A percentile compares a stretch with the other conserved stretches of the same genome.
Evolutionary conservation across 1,140 invertebrate genomes (phyloP).

Genomic region (Vanessa atalanta): DNA sequence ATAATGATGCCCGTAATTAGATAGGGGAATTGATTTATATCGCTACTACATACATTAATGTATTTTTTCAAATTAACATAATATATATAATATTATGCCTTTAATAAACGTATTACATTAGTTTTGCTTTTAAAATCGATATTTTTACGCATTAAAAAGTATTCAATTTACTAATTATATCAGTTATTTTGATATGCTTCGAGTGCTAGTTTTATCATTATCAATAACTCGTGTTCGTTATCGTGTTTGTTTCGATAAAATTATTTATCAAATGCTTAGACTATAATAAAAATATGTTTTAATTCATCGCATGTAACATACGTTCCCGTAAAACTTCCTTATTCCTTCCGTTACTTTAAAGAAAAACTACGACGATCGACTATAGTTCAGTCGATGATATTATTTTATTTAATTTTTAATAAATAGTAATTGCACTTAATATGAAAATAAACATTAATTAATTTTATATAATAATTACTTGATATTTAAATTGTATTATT

Average conservation of each 20-base stretch:
- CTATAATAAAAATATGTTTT: constrained; percentile 3
- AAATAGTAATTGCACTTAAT: too few relatives aligned
- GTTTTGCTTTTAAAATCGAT: too few relatives aligned
- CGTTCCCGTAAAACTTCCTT: not conserved
- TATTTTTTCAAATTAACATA: not conserved
- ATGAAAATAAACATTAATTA: too few relatives aligned
- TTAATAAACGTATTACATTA: too few relatives aligned
- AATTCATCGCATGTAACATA: not conserved
- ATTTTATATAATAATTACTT: not conserved
- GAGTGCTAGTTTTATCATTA: not conserved
- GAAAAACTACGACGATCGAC: not conserved
- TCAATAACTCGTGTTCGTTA: not conserved
- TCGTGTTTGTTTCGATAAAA: not conserved
- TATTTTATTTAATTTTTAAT: not conserved
- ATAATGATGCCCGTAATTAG: constrained; percentile 29
- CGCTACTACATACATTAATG: not conserved
- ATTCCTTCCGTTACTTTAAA: too few relatives aligned
- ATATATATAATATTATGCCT: too few relatives aligned
- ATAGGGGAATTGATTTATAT: constrained; percentile 20
- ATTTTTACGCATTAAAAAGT: too few relatives aligned
- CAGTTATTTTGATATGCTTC: not conserved
- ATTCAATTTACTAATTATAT: not conserved
- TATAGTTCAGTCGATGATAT: not conserved
- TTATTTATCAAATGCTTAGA: not conserved
- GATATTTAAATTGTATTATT: constrained; percentile 3